These are phyloP conservation scores for Pyrgus malvae DNA, from an alignment of 2,888 invertebrate genomes.

Conservation along the genomic window DNA sequence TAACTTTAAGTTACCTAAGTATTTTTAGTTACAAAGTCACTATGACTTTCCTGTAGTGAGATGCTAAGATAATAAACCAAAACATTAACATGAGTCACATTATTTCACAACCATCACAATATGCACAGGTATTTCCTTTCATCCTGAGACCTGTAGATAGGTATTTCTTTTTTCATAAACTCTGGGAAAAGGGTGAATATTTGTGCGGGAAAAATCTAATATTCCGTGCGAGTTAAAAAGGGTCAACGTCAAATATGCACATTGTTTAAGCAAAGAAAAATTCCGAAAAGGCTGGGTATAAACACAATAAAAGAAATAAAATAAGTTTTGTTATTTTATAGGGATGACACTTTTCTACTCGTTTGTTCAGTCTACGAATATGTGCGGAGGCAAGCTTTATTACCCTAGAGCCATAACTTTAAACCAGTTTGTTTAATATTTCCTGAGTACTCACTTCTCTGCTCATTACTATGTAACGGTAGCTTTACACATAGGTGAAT, in stretches of 20 bases:
- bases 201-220: slow-evolving; percentile 47
- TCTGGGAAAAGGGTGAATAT: slow-evolving; percentile 24
- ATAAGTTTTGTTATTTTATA: slow-evolving; percentile 2
- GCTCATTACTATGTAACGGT: too few species aligned
- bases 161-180: slow-evolving; percentile 11
- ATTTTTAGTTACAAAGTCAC: too few species aligned
- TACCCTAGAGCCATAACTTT: slow-evolving; percentile 3
- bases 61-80: too few species aligned
- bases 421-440: neutral
- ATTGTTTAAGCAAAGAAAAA: slow-evolving; percentile 44
- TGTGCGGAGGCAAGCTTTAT: neutral
- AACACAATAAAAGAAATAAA: slow-evolving; percentile 14
- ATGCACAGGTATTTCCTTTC: neutral
- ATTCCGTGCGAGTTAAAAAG: slow-evolving; percentile 51
- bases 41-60: too few species aligned
- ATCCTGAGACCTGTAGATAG: neutral
- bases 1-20: too few species aligned
- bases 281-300: slow-evolving; percentile 11
- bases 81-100: neutral
- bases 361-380: neutral
- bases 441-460: too few species aligned
- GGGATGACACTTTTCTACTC: slow-evolving; percentile 5
- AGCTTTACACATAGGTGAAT: too few species aligned
- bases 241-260: slow-evolving; percentile 56
- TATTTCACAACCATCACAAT: neutral